Evolutionary conservation across 2,888 invertebrate species (phyloP), one percentile per base, ranked within the genome.

Genomic region (Sympetrum striolatum): DNA sequence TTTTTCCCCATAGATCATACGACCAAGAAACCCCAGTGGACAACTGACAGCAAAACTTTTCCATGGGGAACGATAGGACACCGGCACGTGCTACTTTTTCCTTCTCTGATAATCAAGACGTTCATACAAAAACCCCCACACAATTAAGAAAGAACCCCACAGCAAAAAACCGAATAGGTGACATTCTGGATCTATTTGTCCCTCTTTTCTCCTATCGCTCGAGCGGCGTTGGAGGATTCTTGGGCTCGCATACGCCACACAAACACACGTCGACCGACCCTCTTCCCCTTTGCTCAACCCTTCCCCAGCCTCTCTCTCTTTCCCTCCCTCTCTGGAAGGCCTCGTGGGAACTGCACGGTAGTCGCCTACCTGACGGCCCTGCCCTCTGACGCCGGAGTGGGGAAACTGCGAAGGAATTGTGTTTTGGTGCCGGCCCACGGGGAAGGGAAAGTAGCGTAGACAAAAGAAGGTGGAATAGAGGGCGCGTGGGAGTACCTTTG

Each of bases 281-380:
- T 31, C 58, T 37, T n/a, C 22, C 64, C 37, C 35, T 37, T 37
- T 6, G 39, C 22, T 22, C 37, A 18, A 15, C 35, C 22, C 35
- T 18, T 39, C 80, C 58, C 58, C 48, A 10, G 14, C 53, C 35
- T 35, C 80, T 37, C 10, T 18, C 22, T n/a, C 39, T 37, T 35
- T n/a, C 82, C 53, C 82, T 35, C 86, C 10, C 86, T 39, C 86
- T 58, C 58, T 60, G n/a, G 86, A 64, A 60, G 86, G 37, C 86
- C 64, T 86, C 95, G 95, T 95, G 95, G 95, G 95, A 95, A 95
- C 94, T 95, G 95, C 95, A 95, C 95, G 94, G 95, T 95, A 95
- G 95, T 95, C 94, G 94, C 93, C 94, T 93, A 93, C 93, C 94
- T 93, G 93, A 93, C 93, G 93, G 93, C 93, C 93, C 92, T 92